Evolutionary conservation across 2,888 invertebrate genomes (phyloP).

Genomic region (Habroteleia sp.): DNA sequence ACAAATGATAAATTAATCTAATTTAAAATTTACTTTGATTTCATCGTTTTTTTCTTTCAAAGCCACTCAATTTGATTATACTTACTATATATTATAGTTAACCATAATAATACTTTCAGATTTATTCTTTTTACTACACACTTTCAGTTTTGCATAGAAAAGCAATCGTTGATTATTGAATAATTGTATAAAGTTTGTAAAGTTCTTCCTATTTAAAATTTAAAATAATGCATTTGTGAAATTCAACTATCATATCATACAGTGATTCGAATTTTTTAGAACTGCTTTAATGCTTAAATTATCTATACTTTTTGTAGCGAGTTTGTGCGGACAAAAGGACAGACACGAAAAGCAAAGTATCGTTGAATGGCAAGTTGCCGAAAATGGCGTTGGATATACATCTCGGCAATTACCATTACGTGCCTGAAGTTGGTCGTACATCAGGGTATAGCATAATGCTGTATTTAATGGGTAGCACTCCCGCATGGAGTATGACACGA

Average conservation of each 20-base stretch:
- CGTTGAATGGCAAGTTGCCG: constrained; percentile 74
- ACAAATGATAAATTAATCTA: constrained; percentile 28
- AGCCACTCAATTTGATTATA: constrained; percentile 1
- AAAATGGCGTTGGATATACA: constrained; percentile 75
- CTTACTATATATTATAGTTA: too few relatives aligned
- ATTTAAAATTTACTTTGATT: constrained; percentile 27
- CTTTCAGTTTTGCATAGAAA: too few relatives aligned
- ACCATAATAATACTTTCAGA: too few relatives aligned
- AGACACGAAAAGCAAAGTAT: constrained; percentile 20
- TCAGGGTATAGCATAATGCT: constrained; percentile 76
- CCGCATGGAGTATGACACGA: constrained; percentile 74
- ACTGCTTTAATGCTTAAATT: constrained; percentile 12
- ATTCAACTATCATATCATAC: not conserved
- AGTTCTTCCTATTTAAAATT: too few relatives aligned
- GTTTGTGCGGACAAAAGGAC: constrained; percentile 6
- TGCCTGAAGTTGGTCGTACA: constrained; percentile 71
- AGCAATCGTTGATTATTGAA: too few relatives aligned
- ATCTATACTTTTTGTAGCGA: constrained; percentile 2
- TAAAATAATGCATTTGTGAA: too few relatives aligned
- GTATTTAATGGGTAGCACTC: constrained; percentile 78
- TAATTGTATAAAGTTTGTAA: too few relatives aligned
- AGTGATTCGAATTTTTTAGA: not conserved
- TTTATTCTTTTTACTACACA: too few relatives aligned
- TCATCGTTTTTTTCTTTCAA: not conserved
- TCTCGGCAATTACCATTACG: constrained; percentile 77